Percentiles rank a stretch among this genome's conserved stretches.
Evolutionary conservation across 2,888 invertebrate genomes (phyloP).

Genomic region (Miltochrista miniata): DNA sequence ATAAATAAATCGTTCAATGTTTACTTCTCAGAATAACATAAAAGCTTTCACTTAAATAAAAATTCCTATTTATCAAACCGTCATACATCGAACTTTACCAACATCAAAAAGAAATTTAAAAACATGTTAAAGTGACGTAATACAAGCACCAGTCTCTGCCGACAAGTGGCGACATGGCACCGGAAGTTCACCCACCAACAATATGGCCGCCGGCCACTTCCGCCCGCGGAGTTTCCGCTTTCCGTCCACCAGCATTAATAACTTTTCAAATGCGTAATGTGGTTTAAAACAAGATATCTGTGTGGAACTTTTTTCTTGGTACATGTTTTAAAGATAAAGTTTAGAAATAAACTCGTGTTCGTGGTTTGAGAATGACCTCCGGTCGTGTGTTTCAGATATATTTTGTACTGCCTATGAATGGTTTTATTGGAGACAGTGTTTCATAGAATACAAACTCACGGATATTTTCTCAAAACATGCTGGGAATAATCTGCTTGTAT

Average conservation of each 20-base stretch:
- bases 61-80: no score
- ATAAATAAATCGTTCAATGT: no score
- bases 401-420: no score
- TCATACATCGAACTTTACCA: constrained; percentile 6
- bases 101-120: constrained; percentile 41
- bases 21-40: no score
- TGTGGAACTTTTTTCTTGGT: constrained; percentile 7
- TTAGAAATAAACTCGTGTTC: no score
- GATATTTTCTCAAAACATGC: no score
- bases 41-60: no score
- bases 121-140: constrained; percentile 45
- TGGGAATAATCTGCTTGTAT: no score
- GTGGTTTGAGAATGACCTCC: neutral
- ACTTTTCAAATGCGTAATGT: constrained; percentile 45
- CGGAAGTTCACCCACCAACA: constrained; percentile 68
- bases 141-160: constrained; percentile 40
- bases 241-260: constrained; percentile 41
- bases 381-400: neutral
- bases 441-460: no score
- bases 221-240: constrained; percentile 54
- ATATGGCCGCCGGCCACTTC: constrained; percentile 70
- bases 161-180: constrained; percentile 52
- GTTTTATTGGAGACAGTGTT: no score
- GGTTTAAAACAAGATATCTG: constrained; percentile 36
- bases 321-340: neutral